Conservation (phyloP, 2,888 invertebrate species). For the Melanotus villosus region DNA sequence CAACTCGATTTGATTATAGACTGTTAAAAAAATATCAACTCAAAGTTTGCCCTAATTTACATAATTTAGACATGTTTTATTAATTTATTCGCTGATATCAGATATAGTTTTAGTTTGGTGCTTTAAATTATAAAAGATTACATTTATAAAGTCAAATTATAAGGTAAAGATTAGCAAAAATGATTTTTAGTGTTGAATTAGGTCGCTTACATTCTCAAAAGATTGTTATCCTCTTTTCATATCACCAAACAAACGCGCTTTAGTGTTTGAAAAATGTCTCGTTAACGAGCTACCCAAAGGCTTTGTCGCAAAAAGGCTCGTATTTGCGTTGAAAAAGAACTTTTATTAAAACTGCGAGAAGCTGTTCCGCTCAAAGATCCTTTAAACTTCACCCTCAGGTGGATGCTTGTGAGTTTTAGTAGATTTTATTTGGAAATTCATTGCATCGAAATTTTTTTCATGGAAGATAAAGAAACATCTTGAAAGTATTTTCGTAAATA, state of each 20-base stretch:
- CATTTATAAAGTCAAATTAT: too few relatives aligned
- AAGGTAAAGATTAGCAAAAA: too few relatives aligned
- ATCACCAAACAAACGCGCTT: background rate
- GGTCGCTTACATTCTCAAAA: background rate
- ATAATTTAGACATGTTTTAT: too few relatives aligned
- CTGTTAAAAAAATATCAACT: too few relatives aligned
- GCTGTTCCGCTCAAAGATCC: background rate
- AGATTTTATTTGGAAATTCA: background rate
- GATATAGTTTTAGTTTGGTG: too few relatives aligned
- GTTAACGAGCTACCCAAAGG: background rate
- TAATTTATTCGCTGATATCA: too few relatives aligned
- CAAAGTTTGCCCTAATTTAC: too few relatives aligned
- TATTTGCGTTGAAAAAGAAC: background rate
- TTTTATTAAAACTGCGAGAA: background rate
- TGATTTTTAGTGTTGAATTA: background rate
- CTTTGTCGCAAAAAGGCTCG: background rate
- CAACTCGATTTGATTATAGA: too few relatives aligned
- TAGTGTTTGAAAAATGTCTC: background rate
- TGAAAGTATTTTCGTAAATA: too few relatives aligned
- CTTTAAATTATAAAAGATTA: too few relatives aligned
- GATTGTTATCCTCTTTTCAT: slow-evolving; percentile 12
- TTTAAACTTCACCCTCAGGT: background rate
- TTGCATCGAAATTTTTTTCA: too few relatives aligned
- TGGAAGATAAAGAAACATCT: too few relatives aligned
- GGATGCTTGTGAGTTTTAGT: background rate